Evolutionary conservation across 2,888 invertebrate species (phyloP).

Genomic region (Lypha dubia): DNA sequence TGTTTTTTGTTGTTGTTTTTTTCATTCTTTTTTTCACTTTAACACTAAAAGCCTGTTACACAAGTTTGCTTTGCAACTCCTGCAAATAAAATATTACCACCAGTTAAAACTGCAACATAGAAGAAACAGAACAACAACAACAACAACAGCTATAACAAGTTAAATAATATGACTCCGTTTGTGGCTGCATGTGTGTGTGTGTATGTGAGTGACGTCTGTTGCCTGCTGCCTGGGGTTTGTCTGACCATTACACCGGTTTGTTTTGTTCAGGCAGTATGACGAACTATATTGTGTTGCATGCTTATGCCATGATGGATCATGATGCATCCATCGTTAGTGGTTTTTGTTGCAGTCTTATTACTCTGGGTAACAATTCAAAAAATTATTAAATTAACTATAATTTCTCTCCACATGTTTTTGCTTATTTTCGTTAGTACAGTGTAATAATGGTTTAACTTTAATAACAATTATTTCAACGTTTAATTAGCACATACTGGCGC

Average conservation of each 20-base stretch:
- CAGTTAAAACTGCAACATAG: conserved; percentile 1
- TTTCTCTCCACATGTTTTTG: conserved; percentile 5
- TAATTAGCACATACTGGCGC: conserved; percentile 50
- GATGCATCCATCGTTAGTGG: conserved; percentile 36
- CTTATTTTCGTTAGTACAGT: background rate
- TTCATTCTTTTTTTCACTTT: conserved; percentile 9
- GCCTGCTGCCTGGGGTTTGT: conserved; percentile 10
- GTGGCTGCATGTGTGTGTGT: background rate
- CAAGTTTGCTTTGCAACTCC: conserved; percentile 30
- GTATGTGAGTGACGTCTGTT: background rate
- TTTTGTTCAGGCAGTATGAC: background rate
- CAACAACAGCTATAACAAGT: conserved; percentile 16
- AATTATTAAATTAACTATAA: conserved; percentile 35
- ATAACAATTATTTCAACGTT: conserved; percentile 23
- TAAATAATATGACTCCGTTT: conserved; percentile 6
- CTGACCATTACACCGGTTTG: conserved; percentile 25
- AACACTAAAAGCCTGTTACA: conserved; percentile 40
- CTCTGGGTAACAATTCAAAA: conserved; percentile 21
- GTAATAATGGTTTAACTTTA: background rate
- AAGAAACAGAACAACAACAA: background rate
- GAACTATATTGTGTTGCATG: conserved; percentile 42
- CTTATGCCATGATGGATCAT: conserved; percentile 1
- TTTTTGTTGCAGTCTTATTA: conserved; percentile 26
- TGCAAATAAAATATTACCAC: background rate
- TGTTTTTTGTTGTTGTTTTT: background rate